Base-by-base conservation (phyloP, 2,113 vertebrate genomes). In the Budorcas taxicolor region DNA sequence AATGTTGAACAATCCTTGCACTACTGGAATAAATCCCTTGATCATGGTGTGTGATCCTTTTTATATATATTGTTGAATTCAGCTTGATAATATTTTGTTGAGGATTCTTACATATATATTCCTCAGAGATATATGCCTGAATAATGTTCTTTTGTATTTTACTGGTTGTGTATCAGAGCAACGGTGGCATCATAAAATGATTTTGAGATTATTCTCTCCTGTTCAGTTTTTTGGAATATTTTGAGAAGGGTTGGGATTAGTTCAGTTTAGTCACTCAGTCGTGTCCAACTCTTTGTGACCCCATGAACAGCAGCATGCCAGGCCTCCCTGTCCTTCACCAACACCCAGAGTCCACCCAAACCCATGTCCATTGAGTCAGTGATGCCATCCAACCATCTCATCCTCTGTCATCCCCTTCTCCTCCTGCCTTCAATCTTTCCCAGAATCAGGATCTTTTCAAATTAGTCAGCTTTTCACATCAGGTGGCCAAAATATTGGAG, bases 271-370 rank as follows among this genome's bases (percentile, higher is more conserved):
- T 55, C 17, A 7, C 2, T 55, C 53, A 21, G 6, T 21, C 6
- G 0, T 55, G 53, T 21, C 53, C 17, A 55, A 55, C 53, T 21
- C 53, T 55, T 55, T 55, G 53, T 21, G 17, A 55, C 53, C 53
- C 53, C 53, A 55, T 21, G 53, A 21, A 21, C 17, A 0, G 0
- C 17, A 55, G 53, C 53, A 55, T 0, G 0, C 53, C 7, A 55
- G 17, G 53, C 17, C 53, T 55, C 53, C 17, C 2, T 55, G 53
- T 21, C 53, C 53, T 21, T 55, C 53, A 19, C 52, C 53, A 53
- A 53, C 53, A 19, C 53, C 53, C 2, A 7, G 53, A 19, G 0
- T 19, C 53, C 53, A 53, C 17, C 17, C 53, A 55, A 21, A 55
- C 53, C 17, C 17, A 55, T 55, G 53, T 21, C 53, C 2, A 55